These are phyloP conservation scores for Dascyllus trimaculatus DNA, from an alignment of 2,113 vertebrate genomes.

Conservation along the genomic window DNA sequence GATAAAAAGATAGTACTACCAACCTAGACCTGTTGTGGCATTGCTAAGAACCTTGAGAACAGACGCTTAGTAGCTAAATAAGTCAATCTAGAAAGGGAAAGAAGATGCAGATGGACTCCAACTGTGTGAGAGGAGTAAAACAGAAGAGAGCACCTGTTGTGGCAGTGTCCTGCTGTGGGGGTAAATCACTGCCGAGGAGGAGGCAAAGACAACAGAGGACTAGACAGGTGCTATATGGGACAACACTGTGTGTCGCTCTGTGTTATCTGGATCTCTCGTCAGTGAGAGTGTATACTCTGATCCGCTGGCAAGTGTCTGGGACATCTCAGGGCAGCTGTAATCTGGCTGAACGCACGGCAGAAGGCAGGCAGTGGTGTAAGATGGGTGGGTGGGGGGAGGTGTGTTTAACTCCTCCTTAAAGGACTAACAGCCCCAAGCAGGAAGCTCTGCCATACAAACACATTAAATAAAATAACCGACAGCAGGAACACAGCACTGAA, in stretches of 20 bases:
- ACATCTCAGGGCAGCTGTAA: conserved; percentile 72
- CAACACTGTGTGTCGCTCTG: conserved; percentile 36
- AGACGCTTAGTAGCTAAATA: background rate
- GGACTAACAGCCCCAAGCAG: conserved; percentile 50
- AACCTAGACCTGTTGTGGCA: background rate
- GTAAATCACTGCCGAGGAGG: conserved; percentile 49
- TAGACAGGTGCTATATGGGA: conserved; percentile 61
- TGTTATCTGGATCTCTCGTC: conserved; percentile 54
- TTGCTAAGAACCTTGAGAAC: background rate
- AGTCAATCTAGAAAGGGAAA: conserved; percentile 10
- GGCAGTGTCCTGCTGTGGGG: conserved; percentile 21
- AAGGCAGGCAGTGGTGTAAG: conserved; percentile 29
- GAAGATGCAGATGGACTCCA: conserved; percentile 18
- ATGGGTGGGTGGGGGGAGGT: conserved; percentile 2
- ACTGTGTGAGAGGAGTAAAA: conserved; percentile 37
- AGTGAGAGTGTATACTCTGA: conserved; percentile 65
- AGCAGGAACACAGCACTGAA: conserved; percentile 6
- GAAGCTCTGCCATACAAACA: conserved; percentile 55
- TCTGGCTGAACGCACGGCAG: conserved; percentile 53
- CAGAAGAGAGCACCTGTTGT: conserved; percentile 58
- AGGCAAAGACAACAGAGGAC: conserved; percentile 48
- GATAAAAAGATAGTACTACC: background rate
- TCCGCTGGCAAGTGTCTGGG: conserved; percentile 50
- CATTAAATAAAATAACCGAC: conserved; percentile 26
- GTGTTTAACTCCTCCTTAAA: conserved; percentile 41